Percentiles rank a stretch among this genome's conserved stretches.
These are phyloP conservation scores for Crossocerus cetratus DNA, from an alignment of 2,888 invertebrate genomes.

Conservation along the genomic window DNA sequence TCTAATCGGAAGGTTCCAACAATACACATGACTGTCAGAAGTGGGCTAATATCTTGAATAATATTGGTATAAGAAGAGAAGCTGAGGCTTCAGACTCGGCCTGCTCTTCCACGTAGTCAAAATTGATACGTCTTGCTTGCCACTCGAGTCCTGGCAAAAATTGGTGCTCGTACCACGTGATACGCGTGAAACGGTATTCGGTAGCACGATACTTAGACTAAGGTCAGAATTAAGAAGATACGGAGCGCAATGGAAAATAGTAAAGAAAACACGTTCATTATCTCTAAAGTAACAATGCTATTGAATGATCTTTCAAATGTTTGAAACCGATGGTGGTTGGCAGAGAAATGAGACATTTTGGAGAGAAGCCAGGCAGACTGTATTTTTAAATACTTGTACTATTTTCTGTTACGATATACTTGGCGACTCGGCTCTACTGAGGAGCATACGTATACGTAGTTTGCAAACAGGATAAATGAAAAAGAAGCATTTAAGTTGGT, in stretches of 20 bases:
- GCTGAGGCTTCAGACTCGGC: not conserved
- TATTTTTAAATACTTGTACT: too few relatives aligned
- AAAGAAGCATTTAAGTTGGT: slow-evolving; percentile 58
- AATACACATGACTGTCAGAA: slow-evolving; percentile 16
- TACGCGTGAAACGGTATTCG: slow-evolving; percentile 16
- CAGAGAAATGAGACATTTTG: too few relatives aligned
- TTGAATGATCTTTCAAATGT: slow-evolving; percentile 4
- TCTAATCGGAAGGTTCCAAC: too few relatives aligned
- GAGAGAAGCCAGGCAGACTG: too few relatives aligned
- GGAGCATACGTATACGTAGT: too few relatives aligned
- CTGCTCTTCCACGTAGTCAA: not conserved
- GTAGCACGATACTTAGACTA: slow-evolving; percentile 29
- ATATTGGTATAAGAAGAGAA: not conserved
- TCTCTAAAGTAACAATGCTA: slow-evolving; percentile 11
- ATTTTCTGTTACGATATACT: slow-evolving; percentile 1
- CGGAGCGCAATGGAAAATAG: slow-evolving; percentile 14
- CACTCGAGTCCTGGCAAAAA: slow-evolving; percentile 18
- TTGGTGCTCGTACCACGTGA: slow-evolving; percentile 42
- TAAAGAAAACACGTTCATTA: slow-evolving; percentile 4
- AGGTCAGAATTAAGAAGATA: slow-evolving; percentile 22
- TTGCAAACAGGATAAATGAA: slow-evolving; percentile 3
- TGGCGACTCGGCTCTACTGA: too few relatives aligned
- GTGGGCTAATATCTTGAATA: not conserved
- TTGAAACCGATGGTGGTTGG: too few relatives aligned
- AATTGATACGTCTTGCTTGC: slow-evolving; percentile 39